These are phyloP conservation scores for Perca schrenkii DNA, from an alignment of 2,113 vertebrate genomes.

Conservation along the genomic window DNA sequence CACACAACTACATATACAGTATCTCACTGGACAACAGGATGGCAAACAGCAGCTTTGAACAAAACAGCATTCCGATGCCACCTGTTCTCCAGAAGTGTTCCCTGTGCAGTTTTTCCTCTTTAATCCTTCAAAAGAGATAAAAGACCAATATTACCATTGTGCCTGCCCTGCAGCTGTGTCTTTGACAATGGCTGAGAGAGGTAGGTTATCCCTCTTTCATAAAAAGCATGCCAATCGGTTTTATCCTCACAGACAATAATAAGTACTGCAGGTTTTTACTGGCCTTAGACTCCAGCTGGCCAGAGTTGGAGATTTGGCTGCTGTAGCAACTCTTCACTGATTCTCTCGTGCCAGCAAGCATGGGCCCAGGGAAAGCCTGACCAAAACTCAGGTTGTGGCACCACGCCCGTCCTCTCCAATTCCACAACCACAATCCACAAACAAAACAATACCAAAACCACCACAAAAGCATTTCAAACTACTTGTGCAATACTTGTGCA, in stretches of 20 bases:
- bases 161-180: slow-evolving; percentile 57
- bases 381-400: slow-evolving; percentile 51
- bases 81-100: slow-evolving; percentile 70
- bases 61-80: slow-evolving; percentile 66
- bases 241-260: slow-evolving; percentile 40
- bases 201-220: slow-evolving; percentile 52
- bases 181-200: slow-evolving; percentile 49
- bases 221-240: slow-evolving; percentile 36
- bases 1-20: slow-evolving; percentile 22
- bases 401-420: slow-evolving; percentile 24
- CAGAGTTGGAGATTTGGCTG: slow-evolving; percentile 41
- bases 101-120: slow-evolving; percentile 47
- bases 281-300: slow-evolving; percentile 35
- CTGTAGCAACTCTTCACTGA: slow-evolving; percentile 29
- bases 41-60: slow-evolving; percentile 41
- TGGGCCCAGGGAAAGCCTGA: slow-evolving; percentile 34
- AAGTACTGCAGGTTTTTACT: slow-evolving; percentile 42
- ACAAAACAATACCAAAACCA: slow-evolving; percentile 41
- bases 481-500: slow-evolving; percentile 37
- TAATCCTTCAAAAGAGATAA: slow-evolving; percentile 66
- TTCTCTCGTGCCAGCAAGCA: slow-evolving; percentile 14
- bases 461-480: slow-evolving; percentile 15
- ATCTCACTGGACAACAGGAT: slow-evolving; percentile 47
- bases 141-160: slow-evolving; percentile 67
- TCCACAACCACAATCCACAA: slow-evolving; percentile 43